Evolutionary conservation across 2,888 invertebrate genomes (phyloP).

Genomic region (Lasioglossum marginatum): DNA sequence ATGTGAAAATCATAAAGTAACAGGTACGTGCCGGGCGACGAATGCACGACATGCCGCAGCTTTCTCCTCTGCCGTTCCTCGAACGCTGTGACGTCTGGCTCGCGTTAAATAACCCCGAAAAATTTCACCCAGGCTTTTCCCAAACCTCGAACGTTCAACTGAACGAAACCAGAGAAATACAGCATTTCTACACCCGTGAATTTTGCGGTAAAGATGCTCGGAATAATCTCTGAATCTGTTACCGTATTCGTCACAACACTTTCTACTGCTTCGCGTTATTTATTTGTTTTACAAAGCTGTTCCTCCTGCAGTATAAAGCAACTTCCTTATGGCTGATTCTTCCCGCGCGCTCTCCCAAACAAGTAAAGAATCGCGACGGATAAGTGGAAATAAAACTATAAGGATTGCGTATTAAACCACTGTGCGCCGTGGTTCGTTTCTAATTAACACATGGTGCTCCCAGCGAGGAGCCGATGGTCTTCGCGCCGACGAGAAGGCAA

Average conservation of each 20-base stretch:
- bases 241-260: not conserved
- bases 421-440: not conserved
- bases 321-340: not conserved
- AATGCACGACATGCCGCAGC: slow-evolving; percentile 71
- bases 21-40: slow-evolving; percentile 42
- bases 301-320: not conserved
- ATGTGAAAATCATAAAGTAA: slow-evolving; percentile 35
- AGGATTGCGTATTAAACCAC: not conserved
- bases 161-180: not conserved
- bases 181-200: not conserved
- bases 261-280: not conserved
- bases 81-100: slow-evolving; percentile 36
- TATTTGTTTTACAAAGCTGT: not conserved
- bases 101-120: slow-evolving; percentile 13
- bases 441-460: not conserved
- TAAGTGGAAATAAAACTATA: not conserved
- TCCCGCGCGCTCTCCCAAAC: not conserved
- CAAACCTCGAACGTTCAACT: not conserved
- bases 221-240: not conserved
- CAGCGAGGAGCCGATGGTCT: slow-evolving; percentile 7
- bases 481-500: slow-evolving; percentile 4
- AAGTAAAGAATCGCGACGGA: not conserved
- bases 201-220: not conserved
- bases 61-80: slow-evolving; percentile 70
- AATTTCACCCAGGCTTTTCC: slow-evolving; percentile 20